Evolutionary conservation across 2,888 invertebrate species (phyloP).

Genomic region (Hyppa rectilinea): DNA sequence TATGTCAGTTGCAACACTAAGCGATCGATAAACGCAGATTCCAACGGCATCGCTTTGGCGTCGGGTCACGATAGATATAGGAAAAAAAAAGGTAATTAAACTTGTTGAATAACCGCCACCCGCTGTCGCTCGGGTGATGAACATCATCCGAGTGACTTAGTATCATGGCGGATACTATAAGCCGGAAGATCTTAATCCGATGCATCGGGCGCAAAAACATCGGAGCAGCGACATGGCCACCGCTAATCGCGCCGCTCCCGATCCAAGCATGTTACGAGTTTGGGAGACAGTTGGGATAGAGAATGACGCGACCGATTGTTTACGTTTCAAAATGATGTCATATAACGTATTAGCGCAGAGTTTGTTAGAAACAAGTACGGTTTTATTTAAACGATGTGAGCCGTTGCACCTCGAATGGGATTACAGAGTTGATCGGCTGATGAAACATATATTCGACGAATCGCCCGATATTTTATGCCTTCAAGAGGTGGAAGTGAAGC

Average conservation of each 20-base stretch:
- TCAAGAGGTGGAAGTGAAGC: slow-evolving; percentile 34
- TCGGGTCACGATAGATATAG: too few species aligned
- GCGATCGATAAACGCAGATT: too few species aligned
- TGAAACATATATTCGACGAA: slow-evolving; percentile 24
- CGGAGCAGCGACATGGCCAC: neutral
- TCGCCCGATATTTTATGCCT: slow-evolving; percentile 34
- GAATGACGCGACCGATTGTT: neutral
- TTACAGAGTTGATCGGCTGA: neutral
- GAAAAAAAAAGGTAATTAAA: too few species aligned
- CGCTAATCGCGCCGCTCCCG: neutral
- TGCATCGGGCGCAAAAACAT: neutral
- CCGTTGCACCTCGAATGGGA: slow-evolving; percentile 9
- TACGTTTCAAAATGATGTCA: slow-evolving; percentile 4
- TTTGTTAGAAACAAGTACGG: neutral
- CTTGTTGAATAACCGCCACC: too few species aligned
- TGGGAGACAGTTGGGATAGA: slow-evolving; percentile 22
- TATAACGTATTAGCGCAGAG: slow-evolving; percentile 14
- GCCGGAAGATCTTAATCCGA: neutral
- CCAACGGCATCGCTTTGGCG: too few species aligned
- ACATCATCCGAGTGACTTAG: too few species aligned
- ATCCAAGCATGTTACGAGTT: neutral
- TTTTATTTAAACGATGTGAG: too few species aligned
- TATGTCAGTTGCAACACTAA: too few species aligned
- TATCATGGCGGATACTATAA: neutral
- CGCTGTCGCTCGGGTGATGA: too few species aligned